A percentile compares a stretch with the other conserved stretches of the same genome.
phyloP scores from a whole-genome alignment of 2,888 invertebrate genomes.

The Philopedon plagiatum region DNA sequence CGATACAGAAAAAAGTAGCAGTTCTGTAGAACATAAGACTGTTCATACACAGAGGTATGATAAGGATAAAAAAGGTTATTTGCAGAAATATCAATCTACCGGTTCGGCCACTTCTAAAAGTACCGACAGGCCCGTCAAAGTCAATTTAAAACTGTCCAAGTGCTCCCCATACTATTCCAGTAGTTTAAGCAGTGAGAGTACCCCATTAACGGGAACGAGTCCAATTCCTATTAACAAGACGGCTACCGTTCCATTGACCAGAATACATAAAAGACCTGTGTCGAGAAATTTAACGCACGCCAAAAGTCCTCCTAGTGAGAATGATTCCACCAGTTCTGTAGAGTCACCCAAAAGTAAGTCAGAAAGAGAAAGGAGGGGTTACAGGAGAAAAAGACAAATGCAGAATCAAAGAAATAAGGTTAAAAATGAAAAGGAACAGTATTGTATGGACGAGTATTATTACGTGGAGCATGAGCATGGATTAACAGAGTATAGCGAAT shows the following conservation, averaged over 20 bases:
- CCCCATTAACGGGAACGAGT: constrained; percentile 74
- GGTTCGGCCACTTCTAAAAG: constrained; percentile 58
- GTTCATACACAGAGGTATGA: constrained; percentile 66
- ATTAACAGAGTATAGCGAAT: constrained; percentile 64
- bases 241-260: constrained; percentile 66
- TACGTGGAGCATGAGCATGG: constrained; percentile 63
- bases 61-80: constrained; percentile 65
- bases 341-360: constrained; percentile 75
- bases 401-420: constrained; percentile 71
- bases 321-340: constrained; percentile 82
- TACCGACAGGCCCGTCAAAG: constrained; percentile 67
- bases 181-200: constrained; percentile 82
- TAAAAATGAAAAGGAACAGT: constrained; percentile 70
- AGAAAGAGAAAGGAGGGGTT: constrained; percentile 74
- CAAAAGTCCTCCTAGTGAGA: constrained; percentile 82
- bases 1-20: constrained; percentile 70
- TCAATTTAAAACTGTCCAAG: constrained; percentile 74
- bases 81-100: constrained; percentile 61
- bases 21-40: constrained; percentile 69
- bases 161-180: constrained; percentile 84
- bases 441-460: constrained; percentile 64
- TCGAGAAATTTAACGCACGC: constrained; percentile 75
- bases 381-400: constrained; percentile 77
- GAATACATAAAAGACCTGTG: constrained; percentile 69
- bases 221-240: constrained; percentile 78